These are phyloP conservation scores for Sapajus apella DNA, from an alignment of 2,113 vertebrate genomes.

Conservation along the genomic window DNA sequence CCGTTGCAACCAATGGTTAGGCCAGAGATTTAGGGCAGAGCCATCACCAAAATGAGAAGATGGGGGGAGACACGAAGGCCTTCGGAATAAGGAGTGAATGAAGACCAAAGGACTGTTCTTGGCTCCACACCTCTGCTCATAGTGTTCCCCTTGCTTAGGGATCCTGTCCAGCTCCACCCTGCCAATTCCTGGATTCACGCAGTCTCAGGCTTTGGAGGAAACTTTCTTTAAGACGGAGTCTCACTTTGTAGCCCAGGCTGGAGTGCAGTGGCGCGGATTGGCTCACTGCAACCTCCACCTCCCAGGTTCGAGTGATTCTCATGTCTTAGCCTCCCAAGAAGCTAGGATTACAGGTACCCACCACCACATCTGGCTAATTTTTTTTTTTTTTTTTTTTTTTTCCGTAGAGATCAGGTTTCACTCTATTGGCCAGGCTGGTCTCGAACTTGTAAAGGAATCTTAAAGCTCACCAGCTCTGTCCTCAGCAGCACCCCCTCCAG, in stretches of 20 bases:
- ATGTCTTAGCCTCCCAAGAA: no score
- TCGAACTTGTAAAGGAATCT: neutral
- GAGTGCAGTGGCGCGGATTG: no score
- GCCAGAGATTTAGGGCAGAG: neutral
- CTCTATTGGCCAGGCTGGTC: no score
- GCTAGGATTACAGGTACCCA: no score
- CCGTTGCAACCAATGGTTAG: accelerated
- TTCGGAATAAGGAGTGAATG: neutral
- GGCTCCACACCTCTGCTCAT: neutral
- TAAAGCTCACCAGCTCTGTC: neutral
- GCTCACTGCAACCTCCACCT: no score
- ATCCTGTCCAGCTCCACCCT: neutral
- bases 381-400: no score
- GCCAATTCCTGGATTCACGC: neutral
- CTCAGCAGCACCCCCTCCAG: neutral
- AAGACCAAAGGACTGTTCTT: neutral
- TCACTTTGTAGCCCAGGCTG: no score
- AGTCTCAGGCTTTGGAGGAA: neutral
- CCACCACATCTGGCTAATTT: no score
- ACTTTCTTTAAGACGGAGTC: neutral
- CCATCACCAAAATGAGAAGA: neutral
- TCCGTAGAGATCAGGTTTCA: no score
- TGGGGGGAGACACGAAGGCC: neutral
- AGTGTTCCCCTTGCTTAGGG: neutral
- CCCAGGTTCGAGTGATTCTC: no score